phyloP scores from a whole-genome alignment of 1,140 invertebrate genomes.

The Plectrocnemia conspersa region DNA sequence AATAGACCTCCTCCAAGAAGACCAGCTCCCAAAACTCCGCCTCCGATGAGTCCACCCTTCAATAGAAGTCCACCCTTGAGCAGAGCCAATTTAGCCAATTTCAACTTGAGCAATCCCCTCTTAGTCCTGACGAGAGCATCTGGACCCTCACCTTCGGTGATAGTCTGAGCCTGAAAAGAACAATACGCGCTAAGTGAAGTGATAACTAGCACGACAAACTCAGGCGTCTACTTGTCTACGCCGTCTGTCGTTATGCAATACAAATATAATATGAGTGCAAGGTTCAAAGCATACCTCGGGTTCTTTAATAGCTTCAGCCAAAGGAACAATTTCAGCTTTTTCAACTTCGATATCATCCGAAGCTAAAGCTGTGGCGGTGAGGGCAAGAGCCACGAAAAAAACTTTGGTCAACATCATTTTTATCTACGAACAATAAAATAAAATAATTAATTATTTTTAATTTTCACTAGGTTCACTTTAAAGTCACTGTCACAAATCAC shows the following conservation, averaged over 20 bases:
- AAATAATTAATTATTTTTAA: not conserved
- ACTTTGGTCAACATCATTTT: slow-evolving; percentile 20
- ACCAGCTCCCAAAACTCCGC: slow-evolving; percentile 11
- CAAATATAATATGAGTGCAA: too few relatives aligned
- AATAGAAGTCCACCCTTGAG: slow-evolving; percentile 24
- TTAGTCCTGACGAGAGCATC: slow-evolving; percentile 16
- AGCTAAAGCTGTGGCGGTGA: slow-evolving; percentile 15
- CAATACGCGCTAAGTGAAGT: too few relatives aligned
- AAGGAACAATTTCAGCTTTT: slow-evolving; percentile 10
- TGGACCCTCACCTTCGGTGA: not conserved
- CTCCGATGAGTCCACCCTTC: slow-evolving; percentile 18
- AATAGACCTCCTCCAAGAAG: slow-evolving; percentile 14
- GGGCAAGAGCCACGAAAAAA: slow-evolving; percentile 23
- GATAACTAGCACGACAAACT: too few relatives aligned
- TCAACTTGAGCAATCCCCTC: slow-evolving; percentile 27
- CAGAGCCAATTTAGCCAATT: slow-evolving; percentile 26
- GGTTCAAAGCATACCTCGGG: slow-evolving; percentile 17
- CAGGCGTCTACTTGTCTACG: too few relatives aligned
- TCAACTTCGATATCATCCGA: slow-evolving; percentile 9
- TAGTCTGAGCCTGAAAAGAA: too few relatives aligned
- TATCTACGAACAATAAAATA: slow-evolving; percentile 2
- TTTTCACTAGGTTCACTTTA: too few relatives aligned
- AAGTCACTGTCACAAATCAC: too few relatives aligned
- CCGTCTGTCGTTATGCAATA: too few relatives aligned
- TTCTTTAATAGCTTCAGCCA: not conserved